phyloP scores from a whole-genome alignment of 2,797 vertebrate genomes.

The Rhincodon typus region DNA sequence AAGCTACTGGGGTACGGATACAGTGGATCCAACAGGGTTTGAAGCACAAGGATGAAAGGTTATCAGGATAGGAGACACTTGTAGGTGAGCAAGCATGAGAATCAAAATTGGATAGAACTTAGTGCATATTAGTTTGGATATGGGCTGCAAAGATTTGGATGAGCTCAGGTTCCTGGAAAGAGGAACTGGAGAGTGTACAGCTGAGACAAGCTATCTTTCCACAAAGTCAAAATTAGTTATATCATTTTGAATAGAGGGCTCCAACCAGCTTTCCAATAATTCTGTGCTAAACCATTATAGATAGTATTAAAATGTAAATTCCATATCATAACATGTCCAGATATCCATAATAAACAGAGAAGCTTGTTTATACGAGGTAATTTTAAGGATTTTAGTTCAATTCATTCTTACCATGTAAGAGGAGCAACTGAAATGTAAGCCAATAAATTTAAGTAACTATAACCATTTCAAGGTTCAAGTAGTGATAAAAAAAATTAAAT shows the following conservation, averaged over 20 bases:
- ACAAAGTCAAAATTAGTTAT: not conserved
- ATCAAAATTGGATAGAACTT: not conserved
- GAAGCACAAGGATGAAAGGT: not conserved
- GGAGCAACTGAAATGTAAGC: too few species aligned
- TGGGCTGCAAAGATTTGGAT: not conserved
- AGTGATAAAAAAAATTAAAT: not conserved
- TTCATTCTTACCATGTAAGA: too few species aligned
- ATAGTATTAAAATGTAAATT: not conserved
- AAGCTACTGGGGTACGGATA: not conserved
- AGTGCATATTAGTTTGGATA: not conserved
- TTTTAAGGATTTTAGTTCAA: too few species aligned
- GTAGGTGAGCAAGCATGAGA: not conserved
- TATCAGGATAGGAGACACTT: not conserved
- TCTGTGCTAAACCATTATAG: not conserved
- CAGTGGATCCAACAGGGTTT: not conserved
- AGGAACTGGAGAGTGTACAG: not conserved
- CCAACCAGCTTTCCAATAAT: not conserved
- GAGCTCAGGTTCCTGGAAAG: not conserved
- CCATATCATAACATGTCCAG: not conserved
- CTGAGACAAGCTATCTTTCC: not conserved
- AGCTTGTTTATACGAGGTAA: not conserved
- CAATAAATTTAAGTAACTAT: too few species aligned
- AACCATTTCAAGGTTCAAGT: not conserved
- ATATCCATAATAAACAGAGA: not conserved
- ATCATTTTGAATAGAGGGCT: not conserved